Percentiles rank a stretch among this genome's conserved stretches.
Conservation (phyloP, 2,888 invertebrate genomes). For the Lithodes maja region DNA sequence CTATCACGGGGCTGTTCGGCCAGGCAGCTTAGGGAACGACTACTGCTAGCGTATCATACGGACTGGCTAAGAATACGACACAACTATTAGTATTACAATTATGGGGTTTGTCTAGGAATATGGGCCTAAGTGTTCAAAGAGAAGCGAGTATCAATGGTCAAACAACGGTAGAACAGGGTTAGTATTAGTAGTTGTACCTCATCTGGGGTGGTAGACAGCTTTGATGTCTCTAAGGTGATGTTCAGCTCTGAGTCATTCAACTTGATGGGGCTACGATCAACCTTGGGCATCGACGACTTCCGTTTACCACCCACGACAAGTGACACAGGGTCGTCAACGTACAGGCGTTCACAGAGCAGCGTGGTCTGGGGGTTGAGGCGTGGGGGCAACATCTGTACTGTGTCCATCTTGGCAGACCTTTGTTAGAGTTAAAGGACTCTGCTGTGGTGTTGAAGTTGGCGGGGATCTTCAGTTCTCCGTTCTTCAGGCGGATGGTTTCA, state of each 20-base stretch:
- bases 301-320: conserved; percentile 35
- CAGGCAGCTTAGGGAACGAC: too few species aligned
- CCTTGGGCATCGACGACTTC: conserved; percentile 29
- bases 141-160: too few species aligned
- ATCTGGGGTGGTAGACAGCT: conserved; percentile 48
- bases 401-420: conserved; percentile 58
- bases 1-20: too few species aligned
- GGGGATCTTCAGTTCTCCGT: conserved; percentile 82
- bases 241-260: conserved; percentile 59
- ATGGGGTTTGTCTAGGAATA: too few species aligned
- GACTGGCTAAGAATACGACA: too few species aligned
- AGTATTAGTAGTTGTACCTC: conserved; percentile 27
- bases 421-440: conserved; percentile 45
- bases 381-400: conserved; percentile 64
- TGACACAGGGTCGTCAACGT: conserved; percentile 64
- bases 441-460: conserved; percentile 77
- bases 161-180: too few species aligned
- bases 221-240: conserved; percentile 54
- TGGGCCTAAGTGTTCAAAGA: too few species aligned
- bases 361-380: conserved; percentile 77
- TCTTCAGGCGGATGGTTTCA: conserved; percentile 80
- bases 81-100: too few species aligned
- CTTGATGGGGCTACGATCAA: not conserved
- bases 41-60: too few species aligned
- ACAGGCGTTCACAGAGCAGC: conserved; percentile 49